Evolutionary conservation across 2,888 invertebrate species (phyloP), one percentile per base, ranked within the genome.

Genomic region (Microchrysa polita): DNA sequence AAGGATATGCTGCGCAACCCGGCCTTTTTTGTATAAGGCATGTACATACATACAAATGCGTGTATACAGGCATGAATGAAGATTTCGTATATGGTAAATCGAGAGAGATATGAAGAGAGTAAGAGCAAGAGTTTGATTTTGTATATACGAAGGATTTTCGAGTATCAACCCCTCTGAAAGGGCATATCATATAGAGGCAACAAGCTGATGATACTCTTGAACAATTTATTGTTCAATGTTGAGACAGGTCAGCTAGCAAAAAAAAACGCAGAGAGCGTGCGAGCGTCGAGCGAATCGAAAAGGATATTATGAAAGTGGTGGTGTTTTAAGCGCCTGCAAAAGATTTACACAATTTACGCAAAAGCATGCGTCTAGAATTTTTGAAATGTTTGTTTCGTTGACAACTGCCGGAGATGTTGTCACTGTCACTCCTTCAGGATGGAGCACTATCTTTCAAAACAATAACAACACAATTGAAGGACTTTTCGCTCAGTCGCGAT

Each of bases 181-280:
- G 10, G 20, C 5, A 16, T 40, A 57, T 69, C 42, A 20, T n/a
- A n/a, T 48, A 48, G 20, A 57, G 69, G 69, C 69, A 69, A 69
- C 69, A 69, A 69, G 69, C 69, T 69, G 69, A 34, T 65, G 44
- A n/a, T n/a, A n/a, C n/a, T n/a, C 48, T 65, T 40, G 27, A 69
- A 69, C 69, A 69, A 57, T n/a, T n/a, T n/a, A n/a, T 69, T 69
- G 61, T 57, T 74, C 75, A 75, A 74, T 75, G 67, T 75, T 75
- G 75, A 67, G 74, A 73, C 74, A 75, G 75, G 75, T 75, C 75
- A 75, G 75, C 75, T 73, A 34, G n/a, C 73, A 55, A 34, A 48
- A 18, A 53, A 73, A 57, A 63, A 73, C 72, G 67, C 48, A 67
- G 14, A 14, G 52, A 20, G 69, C 57, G 55, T 12, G n/a, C n/a